Evolutionary conservation across 1,140 invertebrate genomes (phyloP).

Genomic region (Drosophila ohnishii): DNA sequence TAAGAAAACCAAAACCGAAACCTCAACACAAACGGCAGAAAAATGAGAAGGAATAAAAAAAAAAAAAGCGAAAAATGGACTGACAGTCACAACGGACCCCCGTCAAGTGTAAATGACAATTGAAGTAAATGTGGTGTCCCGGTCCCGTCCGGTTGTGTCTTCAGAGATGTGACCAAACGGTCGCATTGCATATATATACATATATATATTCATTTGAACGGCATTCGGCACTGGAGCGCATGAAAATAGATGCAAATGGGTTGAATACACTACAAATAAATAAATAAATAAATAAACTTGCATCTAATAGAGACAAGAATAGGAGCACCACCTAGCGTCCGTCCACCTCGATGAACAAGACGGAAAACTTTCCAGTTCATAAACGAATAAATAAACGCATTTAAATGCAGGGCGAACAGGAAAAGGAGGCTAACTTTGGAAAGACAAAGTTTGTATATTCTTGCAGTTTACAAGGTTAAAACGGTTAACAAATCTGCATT

Average conservation of each 20-base stretch:
- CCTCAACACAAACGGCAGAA: slow-evolving; percentile 15
- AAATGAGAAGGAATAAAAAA: slow-evolving; percentile 6
- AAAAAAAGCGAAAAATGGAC: not conserved
- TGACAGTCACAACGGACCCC: slow-evolving; percentile 28
- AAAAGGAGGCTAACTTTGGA: too few species aligned
- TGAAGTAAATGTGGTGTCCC: slow-evolving; percentile 42
- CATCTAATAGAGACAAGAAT: slow-evolving; percentile 30
- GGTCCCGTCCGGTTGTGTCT: slow-evolving; percentile 23
- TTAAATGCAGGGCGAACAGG: not conserved
- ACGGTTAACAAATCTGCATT: too few species aligned
- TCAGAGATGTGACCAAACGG: slow-evolving; percentile 19
- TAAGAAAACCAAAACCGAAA: slow-evolving; percentile 11
- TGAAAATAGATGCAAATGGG: slow-evolving; percentile 46
- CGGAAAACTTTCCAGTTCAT: slow-evolving; percentile 9
- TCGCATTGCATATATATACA: slow-evolving; percentile 1
- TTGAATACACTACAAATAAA: slow-evolving; percentile 33
- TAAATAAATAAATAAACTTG: slow-evolving; percentile 41
- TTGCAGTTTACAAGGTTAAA: too few species aligned
- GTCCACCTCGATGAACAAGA: not conserved
- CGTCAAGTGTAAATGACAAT: slow-evolving; percentile 53
- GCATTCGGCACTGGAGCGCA: slow-evolving; percentile 14
- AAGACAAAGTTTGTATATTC: too few species aligned
- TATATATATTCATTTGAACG: slow-evolving; percentile 16
- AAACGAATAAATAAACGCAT: slow-evolving; percentile 4
- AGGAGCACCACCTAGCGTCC: slow-evolving; percentile 4